These are phyloP conservation scores for Epinotia demarniana DNA, from an alignment of 2,888 invertebrate genomes.

Conservation along the genomic window DNA sequence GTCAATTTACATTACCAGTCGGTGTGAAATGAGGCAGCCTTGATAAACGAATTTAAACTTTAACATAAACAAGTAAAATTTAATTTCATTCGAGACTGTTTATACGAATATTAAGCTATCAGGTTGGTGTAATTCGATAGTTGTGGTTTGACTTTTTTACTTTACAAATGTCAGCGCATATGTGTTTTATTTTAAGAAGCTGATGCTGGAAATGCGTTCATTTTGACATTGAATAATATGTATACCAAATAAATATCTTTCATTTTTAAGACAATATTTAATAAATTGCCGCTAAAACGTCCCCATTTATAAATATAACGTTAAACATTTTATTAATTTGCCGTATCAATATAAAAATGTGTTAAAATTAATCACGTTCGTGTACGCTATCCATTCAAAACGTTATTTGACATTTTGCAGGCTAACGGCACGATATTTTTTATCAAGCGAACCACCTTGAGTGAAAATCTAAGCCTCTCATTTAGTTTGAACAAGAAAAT, in stretches of 20 bases:
- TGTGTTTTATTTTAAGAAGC: constrained; percentile 50
- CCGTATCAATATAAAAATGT: no score
- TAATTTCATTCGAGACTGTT: constrained; percentile 45
- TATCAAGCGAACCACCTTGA: no score
- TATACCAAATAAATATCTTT: not conserved
- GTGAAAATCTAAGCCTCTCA: no score
- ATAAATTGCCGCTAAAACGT: no score
- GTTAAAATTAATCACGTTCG: no score
- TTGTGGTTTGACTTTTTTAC: constrained; percentile 59
- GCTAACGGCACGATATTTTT: no score
- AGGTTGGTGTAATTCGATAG: constrained; percentile 67
- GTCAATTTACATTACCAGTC: constrained; percentile 60
- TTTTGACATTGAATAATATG: not conserved
- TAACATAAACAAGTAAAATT: constrained; percentile 44
- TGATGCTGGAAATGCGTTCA: constrained; percentile 39
- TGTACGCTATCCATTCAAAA: no score
- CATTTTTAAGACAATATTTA: not conserved
- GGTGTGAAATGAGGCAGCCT: constrained; percentile 48
- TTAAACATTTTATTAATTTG: no score
- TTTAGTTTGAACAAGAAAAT: no score
- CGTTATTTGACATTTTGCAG: no score
- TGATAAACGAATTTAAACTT: constrained; percentile 45
- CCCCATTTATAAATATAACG: no score
- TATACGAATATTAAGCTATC: constrained; percentile 63
- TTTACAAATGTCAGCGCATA: constrained; percentile 55